Base-by-base conservation (phyloP, 2,113 vertebrate species). In the Egretta garzetta region DNA sequence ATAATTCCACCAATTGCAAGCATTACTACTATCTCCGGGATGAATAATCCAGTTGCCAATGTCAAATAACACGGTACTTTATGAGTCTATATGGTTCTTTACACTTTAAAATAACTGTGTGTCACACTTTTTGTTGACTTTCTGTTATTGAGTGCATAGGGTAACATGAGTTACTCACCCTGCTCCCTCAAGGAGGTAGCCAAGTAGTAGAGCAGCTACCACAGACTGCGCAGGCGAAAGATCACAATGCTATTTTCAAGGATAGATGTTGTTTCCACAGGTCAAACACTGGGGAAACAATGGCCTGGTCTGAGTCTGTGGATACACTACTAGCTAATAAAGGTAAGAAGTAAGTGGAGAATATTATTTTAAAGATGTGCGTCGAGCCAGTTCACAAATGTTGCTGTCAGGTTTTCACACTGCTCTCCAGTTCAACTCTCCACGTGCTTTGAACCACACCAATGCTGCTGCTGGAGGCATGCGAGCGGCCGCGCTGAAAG, bases 201-300 rank as follows among this genome's bases (percentile, higher is more conserved):
- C 76, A 37, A 27, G 13, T 22, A 45, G 4, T 3, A 87, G 43
- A 62, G 13, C 14, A 86, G 81, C 73, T 70, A 90, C 80, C 63
- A 67, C 17, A 72, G 80, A 92, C 84, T 94, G 88, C 71, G 90
- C 85, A 93, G 96, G 98, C 97, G 97, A 99, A 98, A 98, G 98
- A 98, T 98, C 98, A 98, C 95, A 96, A 98, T 98, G 98, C 98
- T 99, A 98, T 99, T 99, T 99, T 99, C 99, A 99, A 98, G 99
- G 98, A 97, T 96, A 99, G 99, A 96, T 99, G 99, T 97, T 99
- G 99, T 99, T 99, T 99, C 98, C 96, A 98, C 98, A 99, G 99
- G 98, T 98, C 99, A 94, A 89, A 98, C 1, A 15, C 98, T 53
- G 98, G 94, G 53, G 98, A 99, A 92, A 90, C 97, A 93, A 96